Evolutionary conservation across 1,140 invertebrate species (phyloP).

Genomic region (Sycophaga agraensis): DNA sequence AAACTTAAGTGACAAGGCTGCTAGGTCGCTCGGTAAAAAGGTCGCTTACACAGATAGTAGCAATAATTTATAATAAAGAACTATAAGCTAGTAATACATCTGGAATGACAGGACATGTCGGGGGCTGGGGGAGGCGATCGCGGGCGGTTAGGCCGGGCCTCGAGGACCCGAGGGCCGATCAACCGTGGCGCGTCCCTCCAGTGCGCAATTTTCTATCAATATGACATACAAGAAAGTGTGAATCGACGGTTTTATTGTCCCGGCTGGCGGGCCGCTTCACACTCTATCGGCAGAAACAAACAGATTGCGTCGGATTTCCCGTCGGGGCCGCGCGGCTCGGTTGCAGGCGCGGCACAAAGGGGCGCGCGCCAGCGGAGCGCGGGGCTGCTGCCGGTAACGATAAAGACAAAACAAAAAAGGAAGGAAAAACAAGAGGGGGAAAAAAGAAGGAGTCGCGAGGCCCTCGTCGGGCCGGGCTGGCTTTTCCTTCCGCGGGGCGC

Average conservation of each 20-base stretch:
- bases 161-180: neutral
- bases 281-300: neutral
- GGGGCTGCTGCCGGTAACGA: neutral
- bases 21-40: neutral
- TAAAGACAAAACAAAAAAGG: too few relatives aligned
- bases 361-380: neutral
- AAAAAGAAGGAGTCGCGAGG: too few relatives aligned
- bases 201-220: neutral
- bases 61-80: conserved; percentile 20
- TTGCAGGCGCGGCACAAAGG: neutral
- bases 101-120: conserved; percentile 8
- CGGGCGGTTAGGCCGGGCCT: neutral
- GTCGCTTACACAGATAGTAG: neutral
- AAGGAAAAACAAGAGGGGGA: neutral
- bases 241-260: neutral
- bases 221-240: conserved; percentile 14
- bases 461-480: too few relatives aligned
- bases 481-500: too few relatives aligned
- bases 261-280: neutral
- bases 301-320: neutral
- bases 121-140: neutral
- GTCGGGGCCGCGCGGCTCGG: neutral
- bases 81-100: conserved; percentile 30
- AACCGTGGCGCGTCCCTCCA: neutral
- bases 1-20: conserved; percentile 3